Base-by-base conservation (phyloP, 53 echinoderm and acorn worm species). In the Paracentrotus lividus region DNA sequence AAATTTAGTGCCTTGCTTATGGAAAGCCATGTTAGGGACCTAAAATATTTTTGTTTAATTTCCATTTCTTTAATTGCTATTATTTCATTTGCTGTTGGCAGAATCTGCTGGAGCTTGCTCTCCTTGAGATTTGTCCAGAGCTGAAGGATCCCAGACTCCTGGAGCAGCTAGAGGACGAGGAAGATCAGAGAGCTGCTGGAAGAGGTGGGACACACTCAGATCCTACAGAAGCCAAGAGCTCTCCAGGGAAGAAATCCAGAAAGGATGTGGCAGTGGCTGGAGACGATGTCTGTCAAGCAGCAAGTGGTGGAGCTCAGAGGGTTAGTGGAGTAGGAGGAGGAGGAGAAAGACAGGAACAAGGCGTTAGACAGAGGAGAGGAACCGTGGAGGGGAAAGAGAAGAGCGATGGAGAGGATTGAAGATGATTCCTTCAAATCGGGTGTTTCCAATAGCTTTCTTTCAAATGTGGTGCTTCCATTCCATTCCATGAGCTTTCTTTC, bases 81-180 rank as follows among this genome's bases (percentile, higher is more conserved):
- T 31, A 31, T 6, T 45, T 27, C 47, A 6, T 26, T 34, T 8
- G 23, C 47, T 6, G 1, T 34, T 32, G 26, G 26, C 91, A 99
- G 99, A 97, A 95, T 85, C 66, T 99, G 20, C 75, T 99, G 32
- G 99, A 99, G 94, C 84, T 97, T 42, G 92, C 95, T 42, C 94
- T 99, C 76, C 57, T 99, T 4, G 97, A 99, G 78, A 86, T 97
- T 23, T 98, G 98, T 78, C 99, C 99, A 24, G 99, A 99, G 77
- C 95, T 99, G 47, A 97, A 96, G 89, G 99, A 99, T 85, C 99
- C 99, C 38, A 93, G 94, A 84, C 94, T 99, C 18, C 93, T 99
- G 45, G 95, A 96, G 86, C 95, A 96, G 86, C 88, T 99, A 29
- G 97, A 97, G 55, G 95, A 95, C 45, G 95, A 97, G 44, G 97